phyloP scores from a whole-genome alignment of 2,113 vertebrate genomes.

The Sitta europaea region DNA sequence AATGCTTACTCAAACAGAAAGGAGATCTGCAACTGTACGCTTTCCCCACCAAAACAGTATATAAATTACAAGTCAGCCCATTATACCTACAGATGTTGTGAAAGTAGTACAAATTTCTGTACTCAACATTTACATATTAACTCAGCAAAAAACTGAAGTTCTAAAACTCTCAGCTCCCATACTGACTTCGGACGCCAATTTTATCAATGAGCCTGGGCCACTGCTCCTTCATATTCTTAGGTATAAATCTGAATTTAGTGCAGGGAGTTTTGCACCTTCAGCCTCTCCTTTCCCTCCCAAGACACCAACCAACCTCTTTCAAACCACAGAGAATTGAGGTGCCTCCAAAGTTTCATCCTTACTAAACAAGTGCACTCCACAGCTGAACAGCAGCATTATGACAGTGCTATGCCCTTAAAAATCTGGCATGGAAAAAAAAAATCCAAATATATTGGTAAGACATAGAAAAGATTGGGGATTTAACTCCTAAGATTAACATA shows the following conservation, averaged over 20 bases:
- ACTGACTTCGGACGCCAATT: neutral
- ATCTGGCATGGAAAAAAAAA: neutral
- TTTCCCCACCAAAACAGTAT: neutral
- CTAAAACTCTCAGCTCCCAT: slow-evolving; percentile 10
- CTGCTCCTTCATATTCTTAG: neutral
- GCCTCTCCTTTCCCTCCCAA: neutral
- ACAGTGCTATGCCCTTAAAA: neutral
- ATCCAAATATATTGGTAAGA: neutral
- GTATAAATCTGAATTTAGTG: neutral
- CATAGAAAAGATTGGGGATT: neutral
- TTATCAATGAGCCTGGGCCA: neutral
- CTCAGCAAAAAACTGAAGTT: slow-evolving; percentile 17
- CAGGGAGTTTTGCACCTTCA: neutral
- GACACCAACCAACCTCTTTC: neutral
- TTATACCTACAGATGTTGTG: neutral
- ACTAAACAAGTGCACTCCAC: neutral
- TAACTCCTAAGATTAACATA: neutral
- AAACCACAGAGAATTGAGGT: neutral
- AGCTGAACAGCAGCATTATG: neutral
- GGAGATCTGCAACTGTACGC: neutral
- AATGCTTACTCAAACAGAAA: neutral
- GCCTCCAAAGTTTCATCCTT: neutral
- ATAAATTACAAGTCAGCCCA: neutral
- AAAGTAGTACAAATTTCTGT: neutral
- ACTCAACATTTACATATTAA: neutral